phyloP scores from a whole-genome alignment of 2,113 vertebrate species.

The Sphyrna mokarran region DNA sequence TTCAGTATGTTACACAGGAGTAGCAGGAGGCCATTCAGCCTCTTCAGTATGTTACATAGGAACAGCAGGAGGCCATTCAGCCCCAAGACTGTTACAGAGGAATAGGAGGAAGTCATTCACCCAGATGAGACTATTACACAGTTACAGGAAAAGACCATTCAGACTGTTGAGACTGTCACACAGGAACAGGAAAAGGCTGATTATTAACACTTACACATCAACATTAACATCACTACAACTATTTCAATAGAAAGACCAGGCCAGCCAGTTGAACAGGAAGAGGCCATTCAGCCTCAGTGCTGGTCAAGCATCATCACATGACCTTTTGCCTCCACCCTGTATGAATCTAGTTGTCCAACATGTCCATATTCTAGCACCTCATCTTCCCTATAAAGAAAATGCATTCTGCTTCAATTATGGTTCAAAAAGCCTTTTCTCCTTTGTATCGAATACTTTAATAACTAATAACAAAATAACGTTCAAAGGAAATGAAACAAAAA shows the following conservation, averaged over 20 bases:
- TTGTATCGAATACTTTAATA: background rate
- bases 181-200: background rate
- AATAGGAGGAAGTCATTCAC: background rate
- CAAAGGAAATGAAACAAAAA: too few relatives aligned
- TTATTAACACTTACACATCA: too few relatives aligned
- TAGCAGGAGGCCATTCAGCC: too few relatives aligned
- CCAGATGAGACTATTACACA: too few relatives aligned
- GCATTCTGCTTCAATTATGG: background rate
- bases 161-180: background rate
- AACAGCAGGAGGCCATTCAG: too few relatives aligned
- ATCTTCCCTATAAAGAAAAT: background rate
- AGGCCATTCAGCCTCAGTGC: background rate
- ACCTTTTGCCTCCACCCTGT: background rate
- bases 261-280: background rate
- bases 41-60: too few relatives aligned
- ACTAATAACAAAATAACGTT: background rate
- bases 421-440: background rate
- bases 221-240: too few relatives aligned
- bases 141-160: background rate
- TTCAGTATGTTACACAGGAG: too few relatives aligned
- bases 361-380: background rate
- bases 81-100: too few relatives aligned
- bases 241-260: too few relatives aligned
- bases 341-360: background rate
- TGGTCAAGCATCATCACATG: background rate